Conservation (phyloP, 2,797 vertebrate species). For the Sparus aurata region DNA sequence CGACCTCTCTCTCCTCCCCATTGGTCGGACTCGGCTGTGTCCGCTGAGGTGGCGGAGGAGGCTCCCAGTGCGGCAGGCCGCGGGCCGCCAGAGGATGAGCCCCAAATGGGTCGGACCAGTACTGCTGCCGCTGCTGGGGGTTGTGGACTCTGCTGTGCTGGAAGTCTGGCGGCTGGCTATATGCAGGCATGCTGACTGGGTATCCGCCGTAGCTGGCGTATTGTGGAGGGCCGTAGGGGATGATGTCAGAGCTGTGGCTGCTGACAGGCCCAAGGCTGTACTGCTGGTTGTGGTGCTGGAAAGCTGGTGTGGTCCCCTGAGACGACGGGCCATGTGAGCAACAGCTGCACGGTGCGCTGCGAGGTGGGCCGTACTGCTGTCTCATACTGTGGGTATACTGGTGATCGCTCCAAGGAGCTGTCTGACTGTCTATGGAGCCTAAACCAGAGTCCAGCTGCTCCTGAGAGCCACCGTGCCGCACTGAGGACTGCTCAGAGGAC, state of each 20-base stretch:
- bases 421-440: conserved; percentile 81
- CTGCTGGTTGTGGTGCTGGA: conserved; percentile 45
- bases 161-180: conserved; percentile 58
- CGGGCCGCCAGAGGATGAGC: neutral
- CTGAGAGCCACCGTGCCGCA: conserved; percentile 48
- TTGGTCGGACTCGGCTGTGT: conserved; percentile 9
- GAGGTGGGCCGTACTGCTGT: conserved; percentile 35
- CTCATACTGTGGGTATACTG: conserved; percentile 20
- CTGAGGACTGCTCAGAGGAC: conserved; percentile 22
- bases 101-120: conserved; percentile 72
- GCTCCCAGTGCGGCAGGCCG: conserved; percentile 49
- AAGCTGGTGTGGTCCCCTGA: conserved; percentile 6
- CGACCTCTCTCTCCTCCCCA: conserved; percentile 64
- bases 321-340: conserved; percentile 48
- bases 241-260: conserved; percentile 31
- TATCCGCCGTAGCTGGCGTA: conserved; percentile 59
- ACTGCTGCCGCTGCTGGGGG: conserved; percentile 46
- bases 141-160: conserved; percentile 52
- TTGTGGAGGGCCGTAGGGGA: conserved; percentile 27
- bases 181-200: conserved; percentile 38
- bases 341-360: conserved; percentile 64
- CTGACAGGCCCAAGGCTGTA: conserved; percentile 42
- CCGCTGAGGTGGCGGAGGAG: neutral
- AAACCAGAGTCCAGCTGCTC: conserved; percentile 84
- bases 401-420: conserved; percentile 42